These are phyloP conservation scores for Amiota communis DNA, from an alignment of 2,888 invertebrate genomes.

Conservation along the genomic window DNA sequence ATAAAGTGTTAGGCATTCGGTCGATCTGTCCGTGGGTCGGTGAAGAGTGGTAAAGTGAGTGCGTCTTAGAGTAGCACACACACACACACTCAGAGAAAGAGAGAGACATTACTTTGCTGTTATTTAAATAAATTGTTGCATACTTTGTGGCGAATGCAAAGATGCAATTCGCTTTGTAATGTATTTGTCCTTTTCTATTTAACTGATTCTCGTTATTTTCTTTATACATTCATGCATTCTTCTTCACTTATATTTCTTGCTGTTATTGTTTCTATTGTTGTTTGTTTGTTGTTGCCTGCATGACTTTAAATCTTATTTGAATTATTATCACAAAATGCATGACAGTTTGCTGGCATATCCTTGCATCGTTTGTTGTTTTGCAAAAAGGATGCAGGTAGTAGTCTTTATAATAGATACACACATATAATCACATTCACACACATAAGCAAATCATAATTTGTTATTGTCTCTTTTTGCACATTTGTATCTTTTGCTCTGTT, in stretches of 20 bases:
- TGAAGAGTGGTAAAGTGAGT: no score
- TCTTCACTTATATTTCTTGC: neutral
- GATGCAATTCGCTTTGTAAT: slow-evolving; percentile 27
- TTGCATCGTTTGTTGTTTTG: neutral
- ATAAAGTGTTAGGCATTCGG: no score
- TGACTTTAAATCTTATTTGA: slow-evolving; percentile 69
- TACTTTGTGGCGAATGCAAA: slow-evolving; percentile 64
- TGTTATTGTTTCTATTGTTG: slow-evolving; percentile 1
- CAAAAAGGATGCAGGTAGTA: neutral
- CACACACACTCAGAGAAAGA: slow-evolving; percentile 41
- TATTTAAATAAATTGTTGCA: slow-evolving; percentile 67
- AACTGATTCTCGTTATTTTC: slow-evolving; percentile 32
- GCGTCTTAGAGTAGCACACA: slow-evolving; percentile 22
- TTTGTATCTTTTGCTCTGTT: neutral
- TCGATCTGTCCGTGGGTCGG: no score
- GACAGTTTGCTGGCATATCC: slow-evolving; percentile 45
- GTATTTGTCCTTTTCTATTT: slow-evolving; percentile 7
- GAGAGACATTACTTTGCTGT: slow-evolving; percentile 27
- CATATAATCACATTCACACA: slow-evolving; percentile 27
- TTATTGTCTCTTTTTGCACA: neutral
- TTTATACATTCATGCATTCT: neutral
- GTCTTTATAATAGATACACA: slow-evolving; percentile 18
- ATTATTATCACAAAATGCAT: slow-evolving; percentile 66
- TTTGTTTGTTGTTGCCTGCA: slow-evolving; percentile 13
- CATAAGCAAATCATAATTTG: slow-evolving; percentile 19